These are phyloP conservation scores for Atta colombica DNA, from an alignment of 1,140 invertebrate species.

Conservation along the genomic window DNA sequence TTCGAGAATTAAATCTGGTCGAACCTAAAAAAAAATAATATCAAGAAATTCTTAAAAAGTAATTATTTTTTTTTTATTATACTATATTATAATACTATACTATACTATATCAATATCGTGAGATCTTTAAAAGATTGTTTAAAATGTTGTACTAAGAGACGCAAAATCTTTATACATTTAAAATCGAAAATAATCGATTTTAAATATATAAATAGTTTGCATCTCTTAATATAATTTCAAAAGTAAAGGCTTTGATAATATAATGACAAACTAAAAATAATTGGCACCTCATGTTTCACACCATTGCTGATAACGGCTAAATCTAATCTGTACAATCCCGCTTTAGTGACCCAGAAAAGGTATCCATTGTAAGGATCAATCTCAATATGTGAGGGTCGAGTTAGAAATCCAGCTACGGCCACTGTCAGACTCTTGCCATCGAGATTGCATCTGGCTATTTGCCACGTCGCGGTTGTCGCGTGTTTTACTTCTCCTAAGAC, in stretches of 20 bases:
- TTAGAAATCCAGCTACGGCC: slow-evolving; percentile 89
- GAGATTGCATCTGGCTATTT: slow-evolving; percentile 92
- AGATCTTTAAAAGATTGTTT: slow-evolving; percentile 2
- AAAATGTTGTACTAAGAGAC: no score
- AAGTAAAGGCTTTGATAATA: background rate
- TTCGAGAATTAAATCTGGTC: slow-evolving; percentile 88
- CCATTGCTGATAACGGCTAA: slow-evolving; percentile 91
- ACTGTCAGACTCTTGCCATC: slow-evolving; percentile 90
- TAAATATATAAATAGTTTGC: background rate
- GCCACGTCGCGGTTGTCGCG: slow-evolving; percentile 87
- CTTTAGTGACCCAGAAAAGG: slow-evolving; percentile 92
- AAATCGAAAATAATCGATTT: background rate
- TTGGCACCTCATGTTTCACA: slow-evolving; percentile 87
- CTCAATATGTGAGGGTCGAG: slow-evolving; percentile 92
- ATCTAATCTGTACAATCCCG: slow-evolving; percentile 93
- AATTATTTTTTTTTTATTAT: background rate
- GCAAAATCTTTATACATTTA: no score
- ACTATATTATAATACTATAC: background rate
- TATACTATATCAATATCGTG: background rate
- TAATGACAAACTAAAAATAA: background rate
- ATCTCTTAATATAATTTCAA: background rate
- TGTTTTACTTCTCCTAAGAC: slow-evolving; percentile 90
- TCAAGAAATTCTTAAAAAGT: background rate
- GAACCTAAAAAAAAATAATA: slow-evolving; percentile 70
- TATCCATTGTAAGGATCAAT: slow-evolving; percentile 97